Evolutionary conservation across 2,888 invertebrate genomes (phyloP), one percentile per base, ranked within the genome.

Genomic region (Archaeoteleia sp.): DNA sequence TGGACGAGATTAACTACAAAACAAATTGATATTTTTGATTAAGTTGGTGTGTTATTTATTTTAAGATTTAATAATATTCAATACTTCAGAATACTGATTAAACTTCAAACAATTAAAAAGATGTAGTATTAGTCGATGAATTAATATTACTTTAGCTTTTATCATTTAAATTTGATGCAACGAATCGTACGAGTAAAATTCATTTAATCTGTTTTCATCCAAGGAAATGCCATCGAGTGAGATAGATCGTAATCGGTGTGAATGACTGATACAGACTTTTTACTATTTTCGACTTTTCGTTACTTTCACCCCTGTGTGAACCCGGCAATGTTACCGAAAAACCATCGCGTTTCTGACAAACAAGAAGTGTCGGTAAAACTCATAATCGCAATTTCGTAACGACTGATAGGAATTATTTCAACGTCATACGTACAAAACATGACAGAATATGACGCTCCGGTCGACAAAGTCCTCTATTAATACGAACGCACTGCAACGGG

Each of bases 351-450:
- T 15, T n/a, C 20, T 17, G 9, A 30, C 20, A 15, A 30, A 53
- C 32, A 39, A 1, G n/a, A 7, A 30, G 53, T 27, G 12, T 14
- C 51, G 14, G 42, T 39, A 12, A 30, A 10, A 23, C 42, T 42
- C 20, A 5, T 43, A 29, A 43, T 30, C 29, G 13, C 14, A 10
- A 30, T 63, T 58, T 58, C 58, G 58, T 58, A 58, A 58, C 32
- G 17, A 0, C 29, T 42, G 58, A 58, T 58, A 48, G 27, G 17
- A 29, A 43, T 13, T 29, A 43, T 29, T 43, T 43, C 43, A n/a
- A 43, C 30, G 43, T 25, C 2, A 9, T 1, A n/a, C 42, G 27
- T 20, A 20, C 42, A 42, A 42, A 42, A 25, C 25, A 27, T 7
- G 12, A 42, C 42, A 20, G 29, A 20, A 25, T 25, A 42, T 37